Conservation (phyloP, 2,113 vertebrate genomes). For the Puntigrus tetrazona region DNA sequence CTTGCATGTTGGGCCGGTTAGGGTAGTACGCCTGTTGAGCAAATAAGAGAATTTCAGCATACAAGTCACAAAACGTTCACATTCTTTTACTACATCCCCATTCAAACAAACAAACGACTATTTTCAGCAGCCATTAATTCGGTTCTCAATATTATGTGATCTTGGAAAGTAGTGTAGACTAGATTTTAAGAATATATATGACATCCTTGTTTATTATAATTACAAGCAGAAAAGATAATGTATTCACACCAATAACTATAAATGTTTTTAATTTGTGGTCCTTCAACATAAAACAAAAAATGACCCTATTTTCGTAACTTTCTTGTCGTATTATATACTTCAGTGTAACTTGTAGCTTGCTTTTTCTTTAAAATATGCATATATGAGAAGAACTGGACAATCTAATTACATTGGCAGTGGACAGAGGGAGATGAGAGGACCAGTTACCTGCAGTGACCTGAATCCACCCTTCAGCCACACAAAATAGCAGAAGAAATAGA, state of each 20-base stretch:
- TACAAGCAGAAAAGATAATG: neutral
- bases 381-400: neutral
- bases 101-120: neutral
- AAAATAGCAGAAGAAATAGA: constrained; percentile 75
- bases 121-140: neutral
- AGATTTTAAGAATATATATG: neutral
- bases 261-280: neutral
- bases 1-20: constrained; percentile 86
- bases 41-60: neutral
- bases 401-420: neutral
- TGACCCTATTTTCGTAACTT: neutral
- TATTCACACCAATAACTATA: neutral
- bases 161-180: neutral
- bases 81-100: neutral
- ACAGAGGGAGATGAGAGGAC: constrained; percentile 53
- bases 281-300: neutral
- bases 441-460: constrained; percentile 97
- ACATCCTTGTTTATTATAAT: neutral
- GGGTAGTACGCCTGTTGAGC: constrained; percentile 86
- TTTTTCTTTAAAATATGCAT: neutral
- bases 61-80: neutral
- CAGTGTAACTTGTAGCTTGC: neutral
- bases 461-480: constrained; percentile 95
- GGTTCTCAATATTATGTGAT: neutral
- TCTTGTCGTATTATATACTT: neutral